Percentiles rank a stretch among this genome's conserved stretches.
Conservation (phyloP, 2,113 vertebrate genomes). For the Puma concolor region DNA sequence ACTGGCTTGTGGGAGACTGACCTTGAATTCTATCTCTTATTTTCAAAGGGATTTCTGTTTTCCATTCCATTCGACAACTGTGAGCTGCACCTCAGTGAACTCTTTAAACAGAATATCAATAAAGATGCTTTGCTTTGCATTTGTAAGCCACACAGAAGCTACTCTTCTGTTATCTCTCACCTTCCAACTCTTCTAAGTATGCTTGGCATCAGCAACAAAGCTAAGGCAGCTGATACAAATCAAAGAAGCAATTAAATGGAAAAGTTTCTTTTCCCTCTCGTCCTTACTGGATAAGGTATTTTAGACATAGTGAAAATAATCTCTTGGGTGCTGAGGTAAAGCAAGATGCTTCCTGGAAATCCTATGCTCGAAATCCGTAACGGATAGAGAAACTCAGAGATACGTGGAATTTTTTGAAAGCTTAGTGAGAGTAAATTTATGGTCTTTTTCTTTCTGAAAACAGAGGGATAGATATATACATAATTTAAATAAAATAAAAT, state of each 20-base stretch:
- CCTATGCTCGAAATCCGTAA: conserved; percentile 14
- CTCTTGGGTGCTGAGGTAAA: conserved; percentile 12
- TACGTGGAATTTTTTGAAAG: background rate
- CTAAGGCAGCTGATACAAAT: conserved; percentile 65
- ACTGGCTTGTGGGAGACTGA: conserved; percentile 85
- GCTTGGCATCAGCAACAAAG: conserved; percentile 70
- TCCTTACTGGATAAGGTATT: conserved; percentile 36
- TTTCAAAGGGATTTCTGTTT: conserved; percentile 85
- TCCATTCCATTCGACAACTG: conserved; percentile 84
- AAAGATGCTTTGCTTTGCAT: conserved; percentile 84
- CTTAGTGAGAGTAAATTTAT: background rate
- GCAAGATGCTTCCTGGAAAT: background rate
- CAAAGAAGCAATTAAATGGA: conserved; percentile 69
- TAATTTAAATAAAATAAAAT: conserved; percentile 18
- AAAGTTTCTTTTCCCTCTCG: background rate
- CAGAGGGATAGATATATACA: background rate
- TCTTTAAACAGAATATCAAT: conserved; percentile 86
- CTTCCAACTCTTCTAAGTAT: conserved; percentile 74
- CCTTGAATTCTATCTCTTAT: conserved; percentile 88
- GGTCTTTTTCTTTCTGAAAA: background rate
- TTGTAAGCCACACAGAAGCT: conserved; percentile 78
- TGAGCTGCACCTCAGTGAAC: conserved; percentile 81
- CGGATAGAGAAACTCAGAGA: background rate
- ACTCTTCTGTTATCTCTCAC: conserved; percentile 75
- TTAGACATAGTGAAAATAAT: conserved; percentile 53